Percentiles rank a stretch among this genome's conserved stretches.
phyloP scores from a whole-genome alignment of 2,113 vertebrate species.

The Lepus americanus region DNA sequence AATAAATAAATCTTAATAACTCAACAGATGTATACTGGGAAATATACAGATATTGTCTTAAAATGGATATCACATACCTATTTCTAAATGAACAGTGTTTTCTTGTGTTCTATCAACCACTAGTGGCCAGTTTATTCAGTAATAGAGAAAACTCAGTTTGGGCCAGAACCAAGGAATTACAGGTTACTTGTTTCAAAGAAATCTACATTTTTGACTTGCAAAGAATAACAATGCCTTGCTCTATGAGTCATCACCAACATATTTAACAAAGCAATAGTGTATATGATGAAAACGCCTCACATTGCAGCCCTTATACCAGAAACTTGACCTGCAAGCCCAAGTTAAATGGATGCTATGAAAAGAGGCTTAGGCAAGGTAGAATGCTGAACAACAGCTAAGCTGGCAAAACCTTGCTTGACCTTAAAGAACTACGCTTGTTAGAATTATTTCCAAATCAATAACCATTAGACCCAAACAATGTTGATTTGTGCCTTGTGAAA shows the following conservation, averaged over 20 bases:
- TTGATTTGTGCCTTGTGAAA: conserved; percentile 84
- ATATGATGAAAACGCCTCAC: background rate
- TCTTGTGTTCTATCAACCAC: background rate
- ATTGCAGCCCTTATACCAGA: background rate
- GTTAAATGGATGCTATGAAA: background rate
- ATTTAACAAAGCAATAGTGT: background rate
- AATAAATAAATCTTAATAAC: too few species aligned
- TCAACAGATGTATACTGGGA: background rate
- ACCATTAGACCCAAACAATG: conserved; percentile 82
- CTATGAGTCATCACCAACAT: background rate
- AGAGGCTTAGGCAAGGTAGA: background rate
- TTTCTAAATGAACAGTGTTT: background rate
- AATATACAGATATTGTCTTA: background rate
- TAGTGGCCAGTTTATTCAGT: background rate
- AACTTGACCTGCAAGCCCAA: conserved; percentile 14
- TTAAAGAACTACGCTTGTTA: conserved; percentile 77
- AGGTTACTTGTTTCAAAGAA: conserved; percentile 19
- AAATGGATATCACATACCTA: background rate
- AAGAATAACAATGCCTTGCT: background rate
- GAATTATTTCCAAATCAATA: conserved; percentile 84
- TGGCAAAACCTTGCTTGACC: conserved; percentile 82
- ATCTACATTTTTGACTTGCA: background rate
- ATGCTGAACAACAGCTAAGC: conserved; percentile 54
- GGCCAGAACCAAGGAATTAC: background rate
- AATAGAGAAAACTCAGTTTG: background rate